Evolutionary conservation across 2,113 vertebrate genomes (phyloP).

Genomic region (Garra rufa): DNA sequence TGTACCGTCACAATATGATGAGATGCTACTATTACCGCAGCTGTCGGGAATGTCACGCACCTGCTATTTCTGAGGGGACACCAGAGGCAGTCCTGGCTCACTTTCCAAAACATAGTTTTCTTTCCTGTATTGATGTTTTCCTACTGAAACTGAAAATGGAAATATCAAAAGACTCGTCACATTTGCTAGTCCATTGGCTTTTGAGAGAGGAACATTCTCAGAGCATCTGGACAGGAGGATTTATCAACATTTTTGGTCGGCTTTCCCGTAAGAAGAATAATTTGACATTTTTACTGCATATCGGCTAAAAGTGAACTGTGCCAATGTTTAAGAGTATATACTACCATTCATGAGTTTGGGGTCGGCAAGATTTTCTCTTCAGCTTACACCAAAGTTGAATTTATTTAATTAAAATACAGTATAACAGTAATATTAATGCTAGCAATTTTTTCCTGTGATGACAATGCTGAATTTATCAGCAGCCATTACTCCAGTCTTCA

Average conservation of each 20-base stretch:
- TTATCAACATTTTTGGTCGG: not conserved
- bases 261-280: not conserved
- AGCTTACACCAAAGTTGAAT: not conserved
- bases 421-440: not conserved
- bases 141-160: not conserved
- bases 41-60: conserved; percentile 21
- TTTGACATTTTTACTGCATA: not conserved
- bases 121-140: not conserved
- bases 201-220: not conserved
- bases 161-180: not conserved
- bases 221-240: not conserved
- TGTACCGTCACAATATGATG: conserved; percentile 65
- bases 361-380: not conserved
- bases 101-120: not conserved
- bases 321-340: not conserved
- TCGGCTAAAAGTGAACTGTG: not conserved
- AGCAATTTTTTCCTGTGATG: not conserved
- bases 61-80: not conserved
- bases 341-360: not conserved
- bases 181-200: not conserved
- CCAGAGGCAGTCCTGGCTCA: not conserved
- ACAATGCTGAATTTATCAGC: not conserved
- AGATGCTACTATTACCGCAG: conserved; percentile 67
- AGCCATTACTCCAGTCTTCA: not conserved
- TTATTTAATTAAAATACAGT: not conserved